Conservation (phyloP, 2,888 invertebrate genomes). For the Aethes cnicana region DNA sequence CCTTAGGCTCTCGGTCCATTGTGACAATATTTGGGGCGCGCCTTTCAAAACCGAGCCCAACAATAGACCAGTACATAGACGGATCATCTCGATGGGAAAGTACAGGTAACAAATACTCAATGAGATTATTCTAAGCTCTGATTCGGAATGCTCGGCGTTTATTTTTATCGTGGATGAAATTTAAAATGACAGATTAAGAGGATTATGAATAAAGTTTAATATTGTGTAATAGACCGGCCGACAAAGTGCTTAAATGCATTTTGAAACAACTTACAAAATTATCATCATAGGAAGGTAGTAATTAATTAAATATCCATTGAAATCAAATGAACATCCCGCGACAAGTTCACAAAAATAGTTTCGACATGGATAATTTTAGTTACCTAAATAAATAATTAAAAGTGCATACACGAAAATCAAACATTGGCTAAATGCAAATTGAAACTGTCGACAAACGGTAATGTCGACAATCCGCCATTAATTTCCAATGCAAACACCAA, state of each 20-base stretch:
- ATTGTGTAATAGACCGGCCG: background rate
- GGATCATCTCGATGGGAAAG: constrained; percentile 69
- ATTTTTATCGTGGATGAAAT: constrained; percentile 4
- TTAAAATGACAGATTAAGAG: constrained; percentile 17
- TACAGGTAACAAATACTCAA: constrained; percentile 48
- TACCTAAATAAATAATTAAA: too few species aligned
- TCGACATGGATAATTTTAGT: too few species aligned
- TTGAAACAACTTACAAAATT: background rate
- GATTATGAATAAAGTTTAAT: constrained; percentile 9
- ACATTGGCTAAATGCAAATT: too few species aligned
- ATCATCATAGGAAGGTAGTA: too few species aligned
- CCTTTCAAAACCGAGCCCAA: constrained; percentile 65
- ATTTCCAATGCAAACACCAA: too few species aligned
- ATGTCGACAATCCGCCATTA: too few species aligned
- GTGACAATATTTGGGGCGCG: constrained; percentile 79
- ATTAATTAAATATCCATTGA: too few species aligned
- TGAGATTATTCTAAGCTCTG: constrained; percentile 30
- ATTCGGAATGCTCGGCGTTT: constrained; percentile 18
- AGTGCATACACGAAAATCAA: too few species aligned
- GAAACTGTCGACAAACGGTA: too few species aligned
- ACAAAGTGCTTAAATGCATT: background rate
- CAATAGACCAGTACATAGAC: constrained; percentile 70
- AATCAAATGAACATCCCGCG: too few species aligned
- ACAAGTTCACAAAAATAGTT: too few species aligned
- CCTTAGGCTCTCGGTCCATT: constrained; percentile 67